Base-by-base conservation (phyloP, 2,797 vertebrate species). In the Chloroceryle amazona region DNA sequence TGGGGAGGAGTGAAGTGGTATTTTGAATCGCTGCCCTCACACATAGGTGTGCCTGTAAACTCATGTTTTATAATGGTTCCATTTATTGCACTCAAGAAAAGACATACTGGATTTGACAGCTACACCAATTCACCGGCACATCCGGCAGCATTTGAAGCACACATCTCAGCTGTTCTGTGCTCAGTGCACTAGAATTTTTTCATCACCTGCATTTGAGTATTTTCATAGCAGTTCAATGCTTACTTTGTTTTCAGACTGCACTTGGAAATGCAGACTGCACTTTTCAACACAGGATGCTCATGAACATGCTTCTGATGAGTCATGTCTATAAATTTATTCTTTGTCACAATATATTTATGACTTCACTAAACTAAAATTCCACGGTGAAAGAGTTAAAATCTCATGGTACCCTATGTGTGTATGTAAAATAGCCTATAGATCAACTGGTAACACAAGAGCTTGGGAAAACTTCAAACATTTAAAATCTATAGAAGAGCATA, bases 111-210 rank as follows among this genome's bases (percentile, higher is more conserved):
- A 44, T 89, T 85, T 93, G 60, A 63, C 75, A 89, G 29, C 19
- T 31, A 21, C 41, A 60, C 18, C n/a, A 47, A 92, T 90, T 89
- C 71, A 91, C 16, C 18, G n/a, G 44, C 60, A 76, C 68, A 78
- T 72, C 75, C 96, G 93, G 61, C 91, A 89, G 41, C 22, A 83
- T 67, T 80, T 81, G 61, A 89, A 86, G 19, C 8, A 52, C 19
- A 19, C 8, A 0, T 33, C 23, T 91, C 62, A 66, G 13, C 35
- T 73, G 17, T 73, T 72, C 47, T 25, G 29, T 3, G 2, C n/a
- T 92, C 23, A 82, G 31, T 10, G 82, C 12, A 35, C 44, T 9
- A 61, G 41, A 88, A 74, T 52, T 93, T 74, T 89, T 94, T 10
- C 33, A 42, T 90, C 33, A 49, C 65, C 44, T 81, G n/a, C 9